phyloP scores from a whole-genome alignment of 2,888 invertebrate genomes.

The Lamproptera curius region DNA sequence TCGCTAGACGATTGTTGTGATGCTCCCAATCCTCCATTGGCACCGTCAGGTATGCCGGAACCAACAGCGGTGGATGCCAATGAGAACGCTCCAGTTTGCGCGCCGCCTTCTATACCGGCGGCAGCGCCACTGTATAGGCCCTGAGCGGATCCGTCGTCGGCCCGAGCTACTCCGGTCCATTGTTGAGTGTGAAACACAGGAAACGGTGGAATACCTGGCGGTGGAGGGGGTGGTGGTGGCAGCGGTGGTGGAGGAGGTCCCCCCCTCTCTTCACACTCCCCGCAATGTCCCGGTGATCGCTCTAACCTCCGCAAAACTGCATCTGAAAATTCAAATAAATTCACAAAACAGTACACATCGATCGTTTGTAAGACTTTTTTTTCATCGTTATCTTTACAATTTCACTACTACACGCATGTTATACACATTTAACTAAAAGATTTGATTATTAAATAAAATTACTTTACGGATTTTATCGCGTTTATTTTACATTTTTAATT shows the following conservation, averaged over 20 bases:
- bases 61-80: constrained; percentile 34
- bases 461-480: too few relatives aligned
- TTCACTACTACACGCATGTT: background rate
- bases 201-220: constrained; percentile 28
- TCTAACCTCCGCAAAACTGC: constrained; percentile 31
- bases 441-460: background rate
- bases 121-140: constrained; percentile 52
- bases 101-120: constrained; percentile 37
- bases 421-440: background rate
- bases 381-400: too few relatives aligned
- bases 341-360: too few relatives aligned
- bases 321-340: too few relatives aligned
- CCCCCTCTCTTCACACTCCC: constrained; percentile 25
- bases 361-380: too few relatives aligned
- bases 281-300: constrained; percentile 38
- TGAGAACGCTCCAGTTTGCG: constrained; percentile 38
- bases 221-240: constrained; percentile 24
- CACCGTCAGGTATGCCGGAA: constrained; percentile 6
- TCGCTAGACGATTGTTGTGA: constrained; percentile 3
- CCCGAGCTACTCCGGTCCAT: constrained; percentile 48
- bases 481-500: too few relatives aligned
- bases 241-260: constrained; percentile 17
- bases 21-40: background rate
- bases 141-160: constrained; percentile 36
- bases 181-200: constrained; percentile 45